Conservation (phyloP, 2,113 vertebrate species). For the Phalacrocorax pelagicus region DNA sequence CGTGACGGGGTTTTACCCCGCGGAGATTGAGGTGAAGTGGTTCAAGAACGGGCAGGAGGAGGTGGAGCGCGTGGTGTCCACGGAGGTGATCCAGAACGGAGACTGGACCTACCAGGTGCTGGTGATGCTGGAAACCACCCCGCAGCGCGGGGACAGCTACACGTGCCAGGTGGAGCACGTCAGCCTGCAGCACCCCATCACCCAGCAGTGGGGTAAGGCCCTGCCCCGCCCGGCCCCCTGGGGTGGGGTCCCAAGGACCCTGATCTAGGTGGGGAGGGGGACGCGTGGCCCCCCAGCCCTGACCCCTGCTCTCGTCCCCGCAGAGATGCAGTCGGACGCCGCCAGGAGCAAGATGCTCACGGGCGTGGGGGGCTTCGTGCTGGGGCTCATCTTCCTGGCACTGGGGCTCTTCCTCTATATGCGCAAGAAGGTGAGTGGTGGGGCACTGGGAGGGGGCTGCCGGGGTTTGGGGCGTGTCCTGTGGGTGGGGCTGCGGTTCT, state of each 20-base stretch:
- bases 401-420: background rate
- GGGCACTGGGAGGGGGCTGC: too few relatives aligned
- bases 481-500: background rate
- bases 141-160: background rate
- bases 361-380: background rate
- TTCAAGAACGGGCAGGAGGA: background rate
- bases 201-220: background rate
- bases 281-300: accelerated
- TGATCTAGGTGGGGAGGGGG: background rate
- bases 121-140: background rate
- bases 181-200: background rate
- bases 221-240: background rate
- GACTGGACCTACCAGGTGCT: background rate
- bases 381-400: background rate
- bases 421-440: background rate
- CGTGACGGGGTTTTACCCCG: too few relatives aligned
- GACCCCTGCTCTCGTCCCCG: accelerated
- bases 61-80: background rate
- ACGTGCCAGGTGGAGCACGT: background rate
- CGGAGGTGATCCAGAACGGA: background rate
- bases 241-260: background rate
- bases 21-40: background rate
- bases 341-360: background rate
- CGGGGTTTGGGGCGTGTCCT: too few relatives aligned
- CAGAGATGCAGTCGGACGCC: accelerated